Base-by-base conservation (phyloP, 2,797 vertebrate species). In the Microctenopoma steveboyesi region DNA sequence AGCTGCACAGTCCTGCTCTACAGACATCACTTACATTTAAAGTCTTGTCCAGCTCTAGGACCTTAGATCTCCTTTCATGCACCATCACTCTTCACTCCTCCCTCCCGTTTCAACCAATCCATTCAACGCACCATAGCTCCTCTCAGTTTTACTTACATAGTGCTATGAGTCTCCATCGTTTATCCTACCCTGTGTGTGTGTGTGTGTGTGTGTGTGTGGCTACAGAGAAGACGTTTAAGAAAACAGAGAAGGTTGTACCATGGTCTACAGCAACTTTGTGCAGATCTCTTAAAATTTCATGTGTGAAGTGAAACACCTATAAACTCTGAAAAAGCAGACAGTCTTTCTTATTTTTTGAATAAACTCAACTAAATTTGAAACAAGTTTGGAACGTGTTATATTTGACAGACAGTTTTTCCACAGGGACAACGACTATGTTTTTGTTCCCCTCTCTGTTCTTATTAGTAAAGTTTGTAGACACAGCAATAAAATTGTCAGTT, bases 21-120 rank as follows among this genome's bases (percentile, higher is more conserved):
- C 61, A 63, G 57, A 66, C 48, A 53, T 74, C 60, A 28, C 57
- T 53, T 53, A 66, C 52, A 56, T 74, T 60, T 64, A 62, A 66
- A 63, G 48, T 74, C 69, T 58, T 51, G 60, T 56, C 63, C 72
- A 50, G 65, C 74, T 37, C 18, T n/a, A 14, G 15, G 43, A 67
- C 64, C 71, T 78, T 40, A 68, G 63, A 64, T 71, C 66, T 61
- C 68, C 58, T 71, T 76, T 83, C 59, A 74, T 74, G 49, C 56
- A 59, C 49, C 22, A 39, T 72, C 61, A 42, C 52, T 39, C 60
- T 60, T 50, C 62, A 47, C 25, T 18, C 14, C 52, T 50, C 27
- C 45, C 40, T 49, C 46, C 35, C 30, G 22, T 45, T 49, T 28
- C 45, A 56, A 22, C 28, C 62, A 30, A 40, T 66, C 43, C 50